Evolutionary conservation across 2,113 vertebrate genomes (phyloP), one percentile per base, ranked within the genome.

Genomic region (Pollachius pollachius): DNA sequence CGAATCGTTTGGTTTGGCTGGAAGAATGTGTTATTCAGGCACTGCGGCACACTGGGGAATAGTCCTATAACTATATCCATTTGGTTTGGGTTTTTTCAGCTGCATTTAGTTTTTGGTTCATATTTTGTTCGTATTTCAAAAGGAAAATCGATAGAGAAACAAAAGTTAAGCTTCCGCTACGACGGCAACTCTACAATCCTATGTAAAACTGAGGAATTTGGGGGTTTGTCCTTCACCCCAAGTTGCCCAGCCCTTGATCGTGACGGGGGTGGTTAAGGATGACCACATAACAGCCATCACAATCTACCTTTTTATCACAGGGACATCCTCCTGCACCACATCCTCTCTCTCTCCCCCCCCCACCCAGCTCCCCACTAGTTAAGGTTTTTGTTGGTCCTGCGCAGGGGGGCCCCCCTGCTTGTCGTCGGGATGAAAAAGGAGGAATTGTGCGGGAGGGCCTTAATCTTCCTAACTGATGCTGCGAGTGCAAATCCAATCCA

Each of bases 401-500:
- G 70, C 52, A 69, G 57, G 11, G 61, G 78, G 30, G 30, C 11
- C 41, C 41, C 87, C 86, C 37, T 65, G 79, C 79, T 85, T 85
- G 89, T 88, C 89, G 88, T 81, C 78, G 61, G 82, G 76, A 87
- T 89, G 84, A 87, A 87, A 34, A 89, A 87, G 84, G 78, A 87
- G 84, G 78, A 90, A 88, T 85, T 57, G 75, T 67, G 82, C 76
- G 86, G 84, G 84, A 85, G 88, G 85, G 77, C 84, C 87, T 83
- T 90, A 90, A 90, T 89, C 87, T 85, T 85, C 76, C 87, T 86
- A 86, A 90, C 85, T 88, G 88, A 87, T 87, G 85, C 84, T 88
- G 80, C 75, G 83, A 89, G 85, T 85, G 86, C 84, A 84, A 87
- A 87, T 85, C 84, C 78, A 89, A 87, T 90, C 85, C 85, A 90